phyloP scores from a whole-genome alignment of 2,888 invertebrate species.

The Melitaea athalia region DNA sequence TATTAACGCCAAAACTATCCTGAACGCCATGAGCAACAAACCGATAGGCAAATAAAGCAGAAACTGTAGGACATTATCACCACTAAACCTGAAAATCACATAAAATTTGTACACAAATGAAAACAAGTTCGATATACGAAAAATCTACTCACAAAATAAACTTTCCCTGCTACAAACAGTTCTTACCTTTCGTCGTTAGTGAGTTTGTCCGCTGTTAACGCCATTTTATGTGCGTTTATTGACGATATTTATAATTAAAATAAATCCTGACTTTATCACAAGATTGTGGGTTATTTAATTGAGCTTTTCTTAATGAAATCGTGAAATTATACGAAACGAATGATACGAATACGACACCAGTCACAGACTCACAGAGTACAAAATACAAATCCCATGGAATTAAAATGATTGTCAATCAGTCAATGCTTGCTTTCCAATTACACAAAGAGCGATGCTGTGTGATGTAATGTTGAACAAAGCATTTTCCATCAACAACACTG shows the following conservation, averaged over 20 bases:
- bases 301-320: conserved; percentile 29
- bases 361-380: conserved; percentile 20
- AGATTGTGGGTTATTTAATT: conserved; percentile 19
- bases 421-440: not conserved
- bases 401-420: not conserved
- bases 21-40: conserved; percentile 73
- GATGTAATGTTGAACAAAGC: too few relatives aligned
- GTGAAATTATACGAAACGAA: conserved; percentile 24
- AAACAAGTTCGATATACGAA: not conserved
- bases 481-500: too few relatives aligned
- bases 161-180: conserved; percentile 58
- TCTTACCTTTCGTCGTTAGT: conserved; percentile 74
- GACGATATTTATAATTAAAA: conserved; percentile 15
- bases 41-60: conserved; percentile 82
- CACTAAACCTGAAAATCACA: conserved; percentile 74
- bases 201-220: conserved; percentile 72
- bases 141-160: conserved; percentile 42
- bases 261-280: conserved; percentile 14
- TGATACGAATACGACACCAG: conserved; percentile 30
- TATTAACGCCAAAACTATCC: conserved; percentile 76
- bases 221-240: conserved; percentile 46
- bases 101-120: not conserved
- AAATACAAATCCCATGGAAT: conserved; percentile 1
- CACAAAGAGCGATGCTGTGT: too few relatives aligned
- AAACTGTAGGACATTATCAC: conserved; percentile 76